Evolutionary conservation across 2,113 vertebrate genomes (phyloP).

Genomic region (Bubo blakistoni): DNA sequence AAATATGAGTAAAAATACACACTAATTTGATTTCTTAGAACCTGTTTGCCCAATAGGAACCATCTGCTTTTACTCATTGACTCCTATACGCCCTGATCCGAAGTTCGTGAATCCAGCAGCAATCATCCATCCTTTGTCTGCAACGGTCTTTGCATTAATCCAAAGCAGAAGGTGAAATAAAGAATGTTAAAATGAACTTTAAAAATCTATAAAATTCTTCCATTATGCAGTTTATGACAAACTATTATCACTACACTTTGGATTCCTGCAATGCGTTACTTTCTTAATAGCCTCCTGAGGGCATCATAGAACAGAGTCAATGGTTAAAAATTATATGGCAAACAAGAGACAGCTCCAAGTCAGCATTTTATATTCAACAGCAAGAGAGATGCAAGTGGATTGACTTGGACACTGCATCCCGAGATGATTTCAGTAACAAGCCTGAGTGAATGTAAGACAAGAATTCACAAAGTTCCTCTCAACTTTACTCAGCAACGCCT

Average conservation of each 20-base stretch:
- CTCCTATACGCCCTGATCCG: not conserved
- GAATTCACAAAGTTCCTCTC: slow-evolving; percentile 19
- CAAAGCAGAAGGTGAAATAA: not conserved
- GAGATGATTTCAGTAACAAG: not conserved
- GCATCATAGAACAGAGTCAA: slow-evolving; percentile 21
- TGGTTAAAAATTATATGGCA: not conserved
- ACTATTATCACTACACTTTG: not conserved
- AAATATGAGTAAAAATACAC: not conserved
- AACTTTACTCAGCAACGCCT: not conserved
- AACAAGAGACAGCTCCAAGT: not conserved
- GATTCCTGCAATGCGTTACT: slow-evolving; percentile 6
- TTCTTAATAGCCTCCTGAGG: slow-evolving; percentile 22
- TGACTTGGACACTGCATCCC: not conserved
- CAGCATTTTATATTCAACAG: slow-evolving; percentile 13
- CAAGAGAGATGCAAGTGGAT: slow-evolving; percentile 19
- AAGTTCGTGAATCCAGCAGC: not conserved
- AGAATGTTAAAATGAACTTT: slow-evolving; percentile 2
- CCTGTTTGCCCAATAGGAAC: slow-evolving; percentile 2
- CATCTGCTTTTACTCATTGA: not conserved
- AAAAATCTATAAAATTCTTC: not conserved
- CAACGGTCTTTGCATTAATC: not conserved
- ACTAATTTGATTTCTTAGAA: not conserved
- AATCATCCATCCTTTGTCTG: not conserved
- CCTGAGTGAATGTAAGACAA: not conserved
- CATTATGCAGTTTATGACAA: not conserved